A percentile compares a stretch with the other conserved stretches of the same genome.
These are phyloP conservation scores for Boloria euphrosyne DNA, from an alignment of 2,888 invertebrate genomes.

Conservation along the genomic window DNA sequence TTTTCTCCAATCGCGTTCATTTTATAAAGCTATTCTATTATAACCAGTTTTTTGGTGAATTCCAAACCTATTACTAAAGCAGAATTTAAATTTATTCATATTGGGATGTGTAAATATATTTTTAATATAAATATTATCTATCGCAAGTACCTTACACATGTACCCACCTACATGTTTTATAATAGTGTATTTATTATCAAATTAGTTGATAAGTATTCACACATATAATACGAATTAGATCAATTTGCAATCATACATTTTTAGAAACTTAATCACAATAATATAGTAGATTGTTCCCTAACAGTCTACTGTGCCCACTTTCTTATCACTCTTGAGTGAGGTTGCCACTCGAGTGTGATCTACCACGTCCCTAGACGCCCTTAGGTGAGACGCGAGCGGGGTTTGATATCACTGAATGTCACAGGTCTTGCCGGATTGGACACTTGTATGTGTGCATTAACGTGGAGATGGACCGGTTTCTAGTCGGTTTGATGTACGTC, in stretches of 20 bases:
- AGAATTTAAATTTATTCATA: not conserved
- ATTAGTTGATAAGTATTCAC: not conserved
- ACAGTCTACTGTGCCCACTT: slow-evolving; percentile 63
- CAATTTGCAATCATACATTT: slow-evolving; percentile 24
- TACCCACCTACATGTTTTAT: not conserved
- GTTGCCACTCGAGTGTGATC: slow-evolving; percentile 62
- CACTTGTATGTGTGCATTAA: slow-evolving; percentile 72
- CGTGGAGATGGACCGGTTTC: slow-evolving; percentile 73
- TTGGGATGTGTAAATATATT: slow-evolving; percentile 1
- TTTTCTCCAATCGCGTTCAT: slow-evolving; percentile 17
- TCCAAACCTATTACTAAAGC: slow-evolving; percentile 17
- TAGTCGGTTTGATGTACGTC: slow-evolving; percentile 70
- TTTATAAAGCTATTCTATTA: slow-evolving; percentile 14
- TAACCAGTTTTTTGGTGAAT: slow-evolving; percentile 20
- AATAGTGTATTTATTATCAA: not conserved
- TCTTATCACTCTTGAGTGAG: slow-evolving; percentile 70
- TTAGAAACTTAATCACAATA: slow-evolving; percentile 42
- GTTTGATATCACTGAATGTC: slow-evolving; percentile 66
- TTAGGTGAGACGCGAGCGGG: slow-evolving; percentile 50
- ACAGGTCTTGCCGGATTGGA: slow-evolving; percentile 74
- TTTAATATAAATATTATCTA: not conserved
- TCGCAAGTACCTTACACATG: not conserved
- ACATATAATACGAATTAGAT: not conserved
- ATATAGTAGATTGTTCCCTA: slow-evolving; percentile 43
- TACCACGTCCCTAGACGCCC: slow-evolving; percentile 54